Evolutionary conservation across 2,113 vertebrate genomes (phyloP).

Genomic region (Burhinus oedicnemus): DNA sequence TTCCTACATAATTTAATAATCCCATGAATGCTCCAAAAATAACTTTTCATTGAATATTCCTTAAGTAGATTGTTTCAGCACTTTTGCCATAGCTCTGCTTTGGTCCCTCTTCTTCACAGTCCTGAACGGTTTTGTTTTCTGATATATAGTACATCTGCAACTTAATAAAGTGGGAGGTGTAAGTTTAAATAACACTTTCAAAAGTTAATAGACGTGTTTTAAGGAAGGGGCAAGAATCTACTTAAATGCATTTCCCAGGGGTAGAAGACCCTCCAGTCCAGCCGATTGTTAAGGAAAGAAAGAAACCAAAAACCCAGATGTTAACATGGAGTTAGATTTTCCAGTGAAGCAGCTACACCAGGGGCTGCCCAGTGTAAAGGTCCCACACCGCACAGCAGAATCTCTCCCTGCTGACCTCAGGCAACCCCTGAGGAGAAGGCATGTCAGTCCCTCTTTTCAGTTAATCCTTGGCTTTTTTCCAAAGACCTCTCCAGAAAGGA

Average conservation of each 20-base stretch:
- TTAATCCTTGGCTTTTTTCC: neutral
- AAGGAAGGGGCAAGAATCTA: neutral
- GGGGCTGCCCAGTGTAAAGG: neutral
- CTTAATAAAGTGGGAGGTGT: neutral
- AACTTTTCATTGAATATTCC: neutral
- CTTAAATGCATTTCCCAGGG: neutral
- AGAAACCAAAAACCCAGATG: neutral
- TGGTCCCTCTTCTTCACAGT: neutral
- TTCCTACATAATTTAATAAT: neutral
- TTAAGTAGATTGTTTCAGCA: neutral
- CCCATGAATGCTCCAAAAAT: neutral
- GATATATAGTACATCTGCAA: neutral
- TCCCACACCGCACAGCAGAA: neutral
- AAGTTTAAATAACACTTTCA: neutral
- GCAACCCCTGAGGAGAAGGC: neutral
- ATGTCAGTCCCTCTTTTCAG: neutral
- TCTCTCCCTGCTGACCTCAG: neutral
- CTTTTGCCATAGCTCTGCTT: neutral
- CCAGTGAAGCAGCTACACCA: neutral
- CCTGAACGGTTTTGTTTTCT: neutral
- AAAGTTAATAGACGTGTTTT: neutral
- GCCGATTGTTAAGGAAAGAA: fast-evolving
- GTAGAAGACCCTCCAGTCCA: neutral
- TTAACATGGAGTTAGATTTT: neutral
- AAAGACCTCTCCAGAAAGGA: neutral